Evolutionary conservation across 2,797 vertebrate species (phyloP).

Genomic region (Gastrophryne carolinensis): DNA sequence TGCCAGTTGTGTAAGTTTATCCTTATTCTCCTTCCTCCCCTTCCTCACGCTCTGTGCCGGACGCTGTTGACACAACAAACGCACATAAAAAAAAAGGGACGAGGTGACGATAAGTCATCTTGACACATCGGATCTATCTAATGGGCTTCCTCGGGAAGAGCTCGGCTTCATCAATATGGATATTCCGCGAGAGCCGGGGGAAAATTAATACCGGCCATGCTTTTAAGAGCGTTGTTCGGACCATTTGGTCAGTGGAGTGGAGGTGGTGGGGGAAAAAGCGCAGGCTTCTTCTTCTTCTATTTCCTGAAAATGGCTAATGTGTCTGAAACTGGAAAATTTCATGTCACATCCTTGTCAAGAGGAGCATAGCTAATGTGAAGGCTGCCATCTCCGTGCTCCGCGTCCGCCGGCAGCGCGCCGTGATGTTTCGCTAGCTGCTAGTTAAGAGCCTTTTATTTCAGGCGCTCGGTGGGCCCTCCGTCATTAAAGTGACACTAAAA

Average conservation of each 20-base stretch:
- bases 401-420: conserved; percentile 49
- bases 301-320: conserved; percentile 56
- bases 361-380: conserved; percentile 52
- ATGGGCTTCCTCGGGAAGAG: not conserved
- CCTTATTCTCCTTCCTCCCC: not conserved
- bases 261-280: not conserved
- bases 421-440: conserved; percentile 50
- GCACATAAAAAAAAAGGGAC: not conserved
- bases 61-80: conserved; percentile 17
- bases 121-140: not conserved
- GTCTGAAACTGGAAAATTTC: conserved; percentile 59
- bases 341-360: conserved; percentile 56
- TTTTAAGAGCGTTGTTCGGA: not conserved
- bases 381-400: conserved; percentile 58
- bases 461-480: conserved; percentile 30
- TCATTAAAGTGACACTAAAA: conserved; percentile 67
- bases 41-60: not conserved
- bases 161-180: not conserved
- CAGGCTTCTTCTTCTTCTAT: not conserved
- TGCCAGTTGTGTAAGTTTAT: too few relatives aligned
- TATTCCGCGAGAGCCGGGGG: conserved; percentile 50
- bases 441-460: conserved; percentile 62
- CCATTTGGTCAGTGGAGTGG: not conserved
- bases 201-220: not conserved
- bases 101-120: not conserved